phyloP scores from a whole-genome alignment of 1,140 invertebrate species.

The Euwallacea similis region DNA sequence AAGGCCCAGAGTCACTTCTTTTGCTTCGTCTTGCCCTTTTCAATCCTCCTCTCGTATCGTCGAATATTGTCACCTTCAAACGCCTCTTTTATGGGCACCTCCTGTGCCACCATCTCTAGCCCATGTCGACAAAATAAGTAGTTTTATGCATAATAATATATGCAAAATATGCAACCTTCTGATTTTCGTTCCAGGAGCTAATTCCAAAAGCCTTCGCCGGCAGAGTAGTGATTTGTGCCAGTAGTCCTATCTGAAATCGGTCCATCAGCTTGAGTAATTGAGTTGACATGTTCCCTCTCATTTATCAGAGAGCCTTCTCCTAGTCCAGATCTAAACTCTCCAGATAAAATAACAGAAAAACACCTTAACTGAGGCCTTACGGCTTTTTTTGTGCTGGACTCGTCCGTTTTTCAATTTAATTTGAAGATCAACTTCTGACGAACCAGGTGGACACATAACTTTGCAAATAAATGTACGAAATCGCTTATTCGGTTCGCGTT shows the following conservation, averaged over 20 bases:
- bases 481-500: conserved; percentile 10
- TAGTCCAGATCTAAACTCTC: conserved; percentile 44
- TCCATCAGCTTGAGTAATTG: conserved; percentile 50
- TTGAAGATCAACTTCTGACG: no score
- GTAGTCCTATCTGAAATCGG: conserved; percentile 42
- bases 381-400: no score
- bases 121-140: not conserved
- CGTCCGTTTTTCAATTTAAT: no score
- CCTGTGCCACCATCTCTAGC: conserved; percentile 11
- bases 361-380: no score
- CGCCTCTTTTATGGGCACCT: conserved; percentile 43
- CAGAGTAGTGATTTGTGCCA: no score
- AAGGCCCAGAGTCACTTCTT: conserved; percentile 3
- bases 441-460: no score
- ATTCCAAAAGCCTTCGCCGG: conserved; percentile 26
- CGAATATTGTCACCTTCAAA: conserved; percentile 30
- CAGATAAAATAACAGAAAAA: not conserved
- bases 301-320: conserved; percentile 55
- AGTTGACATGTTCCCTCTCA: conserved; percentile 42
- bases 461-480: not conserved
- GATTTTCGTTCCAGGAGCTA: conserved; percentile 42
- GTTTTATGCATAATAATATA: not conserved
- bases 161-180: conserved; percentile 1
- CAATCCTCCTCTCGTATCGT: conserved; percentile 34
- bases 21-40: conserved; percentile 3